Base-by-base conservation (phyloP, 2,888 invertebrate species). In the Dermolepida albohirtum region DNA sequence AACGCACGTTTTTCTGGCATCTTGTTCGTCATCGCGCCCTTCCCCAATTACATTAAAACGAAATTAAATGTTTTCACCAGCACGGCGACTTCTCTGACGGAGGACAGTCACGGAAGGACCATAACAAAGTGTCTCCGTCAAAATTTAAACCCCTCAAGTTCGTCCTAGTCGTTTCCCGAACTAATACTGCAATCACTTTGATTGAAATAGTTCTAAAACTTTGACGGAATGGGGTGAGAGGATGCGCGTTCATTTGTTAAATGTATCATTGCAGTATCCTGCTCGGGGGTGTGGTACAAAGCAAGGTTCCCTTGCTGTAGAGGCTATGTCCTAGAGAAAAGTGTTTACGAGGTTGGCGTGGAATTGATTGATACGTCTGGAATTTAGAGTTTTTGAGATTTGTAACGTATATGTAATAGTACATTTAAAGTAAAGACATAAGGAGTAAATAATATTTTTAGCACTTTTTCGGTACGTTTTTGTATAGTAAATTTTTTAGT, bases 161-260 rank as follows among this genome's bases (percentile, higher is more conserved):
- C 71, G 27, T 7, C 2, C 22, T 65, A 22, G 72, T 70, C 70
- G 72, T 74, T 72, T 72, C 68, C 73, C 71, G 72, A 71, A 72
- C 78, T 78, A 78, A 79, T 79, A 76, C 76, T 76, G 78, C 76
- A 79, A 79, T 79, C 78, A 79, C 78, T 80, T 80, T 80, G 80
- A 80, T 80, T 79, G 79, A 80, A 80, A 79, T 79, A 79, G 80
- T 80, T 80, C 78, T 78, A 78, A 80, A 80, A 80, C 79, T 80
- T 79, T 78, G 76, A 76, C 74, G 75, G 73, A 75, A 74, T 72
- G 17, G 16, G 1, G 10, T 27, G 22, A 41, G 41, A 27, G 10
- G 22, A 27, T 41, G 29, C 41, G 74, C 75, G 77, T 74, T 78
- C 78, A 79, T 80, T 80, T 80, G 78, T 79, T 78, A 79, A 79